Evolutionary conservation across 2,888 invertebrate species (phyloP).

Genomic region (Nomada ferruginata): DNA sequence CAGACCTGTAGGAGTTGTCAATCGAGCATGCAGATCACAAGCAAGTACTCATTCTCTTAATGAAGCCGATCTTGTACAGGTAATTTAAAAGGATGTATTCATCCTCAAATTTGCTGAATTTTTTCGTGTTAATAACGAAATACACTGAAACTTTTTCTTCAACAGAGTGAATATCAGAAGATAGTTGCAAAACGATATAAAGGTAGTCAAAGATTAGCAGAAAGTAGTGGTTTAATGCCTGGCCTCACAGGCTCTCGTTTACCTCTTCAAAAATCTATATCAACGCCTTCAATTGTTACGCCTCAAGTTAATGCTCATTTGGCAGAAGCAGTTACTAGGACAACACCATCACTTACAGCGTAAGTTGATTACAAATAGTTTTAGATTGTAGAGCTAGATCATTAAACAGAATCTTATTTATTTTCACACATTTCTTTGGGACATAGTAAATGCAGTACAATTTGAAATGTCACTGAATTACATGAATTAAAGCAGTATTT

Average conservation of each 20-base stretch:
- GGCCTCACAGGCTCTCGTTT: slow-evolving; percentile 87
- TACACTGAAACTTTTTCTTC: slow-evolving; percentile 50
- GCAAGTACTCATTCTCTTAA: slow-evolving; percentile 93
- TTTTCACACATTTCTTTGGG: neutral
- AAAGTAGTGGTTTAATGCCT: slow-evolving; percentile 81
- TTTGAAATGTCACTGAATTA: neutral
- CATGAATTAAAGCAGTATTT: neutral
- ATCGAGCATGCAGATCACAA: slow-evolving; percentile 81
- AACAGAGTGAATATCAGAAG: slow-evolving; percentile 90
- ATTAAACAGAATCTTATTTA: neutral
- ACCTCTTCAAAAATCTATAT: slow-evolving; percentile 95
- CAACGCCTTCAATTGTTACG: slow-evolving; percentile 94
- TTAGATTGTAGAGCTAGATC: slow-evolving; percentile 57
- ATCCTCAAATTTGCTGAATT: slow-evolving; percentile 1
- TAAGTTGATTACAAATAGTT: slow-evolving; percentile 83
- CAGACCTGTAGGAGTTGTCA: slow-evolving; percentile 84
- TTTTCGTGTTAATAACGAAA: slow-evolving; percentile 10
- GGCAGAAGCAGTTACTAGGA: slow-evolving; percentile 84
- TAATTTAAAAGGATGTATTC: slow-evolving; percentile 77
- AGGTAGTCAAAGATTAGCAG: slow-evolving; percentile 84
- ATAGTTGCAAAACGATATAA: slow-evolving; percentile 86
- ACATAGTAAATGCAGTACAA: neutral
- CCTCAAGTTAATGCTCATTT: slow-evolving; percentile 87
- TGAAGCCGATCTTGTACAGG: slow-evolving; percentile 92
- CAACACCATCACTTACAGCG: slow-evolving; percentile 86